Conservation (phyloP, 2,113 vertebrate species). For the Opisthocomus hoazin region DNA sequence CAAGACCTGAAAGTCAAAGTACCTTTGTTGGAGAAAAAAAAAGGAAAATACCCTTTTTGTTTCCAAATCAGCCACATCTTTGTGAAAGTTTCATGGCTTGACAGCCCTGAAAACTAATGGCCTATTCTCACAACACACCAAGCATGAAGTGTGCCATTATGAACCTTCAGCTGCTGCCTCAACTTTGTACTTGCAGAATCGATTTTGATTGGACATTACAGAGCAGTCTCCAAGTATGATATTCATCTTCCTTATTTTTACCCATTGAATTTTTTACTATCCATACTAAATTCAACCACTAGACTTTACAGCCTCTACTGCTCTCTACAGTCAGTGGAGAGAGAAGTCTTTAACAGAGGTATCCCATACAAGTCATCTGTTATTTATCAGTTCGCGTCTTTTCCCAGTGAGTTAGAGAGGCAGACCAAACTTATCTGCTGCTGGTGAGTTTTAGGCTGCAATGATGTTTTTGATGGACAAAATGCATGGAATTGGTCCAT, state of each 20-base stretch:
- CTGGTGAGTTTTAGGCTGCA: not conserved
- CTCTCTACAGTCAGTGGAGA: not conserved
- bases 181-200: not conserved
- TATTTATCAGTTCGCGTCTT: not conserved
- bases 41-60: not conserved
- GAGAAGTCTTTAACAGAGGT: not conserved
- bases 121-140: not conserved
- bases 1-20: not conserved
- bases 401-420: not conserved
- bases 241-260: not conserved
- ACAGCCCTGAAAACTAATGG: not conserved
- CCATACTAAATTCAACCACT: not conserved
- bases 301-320: not conserved
- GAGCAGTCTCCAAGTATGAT: not conserved
- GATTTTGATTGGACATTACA: not conserved
- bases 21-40: not conserved
- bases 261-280: not conserved
- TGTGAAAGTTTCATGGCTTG: not conserved
- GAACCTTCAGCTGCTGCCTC: not conserved
- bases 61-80: not conserved
- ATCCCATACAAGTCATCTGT: not conserved
- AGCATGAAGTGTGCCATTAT: not conserved
- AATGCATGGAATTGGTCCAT: not conserved
- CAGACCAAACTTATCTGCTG: not conserved
- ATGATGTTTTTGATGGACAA: not conserved